Evolutionary conservation across 2,113 vertebrate species (phyloP).

Genomic region (Chauna torquata): DNA sequence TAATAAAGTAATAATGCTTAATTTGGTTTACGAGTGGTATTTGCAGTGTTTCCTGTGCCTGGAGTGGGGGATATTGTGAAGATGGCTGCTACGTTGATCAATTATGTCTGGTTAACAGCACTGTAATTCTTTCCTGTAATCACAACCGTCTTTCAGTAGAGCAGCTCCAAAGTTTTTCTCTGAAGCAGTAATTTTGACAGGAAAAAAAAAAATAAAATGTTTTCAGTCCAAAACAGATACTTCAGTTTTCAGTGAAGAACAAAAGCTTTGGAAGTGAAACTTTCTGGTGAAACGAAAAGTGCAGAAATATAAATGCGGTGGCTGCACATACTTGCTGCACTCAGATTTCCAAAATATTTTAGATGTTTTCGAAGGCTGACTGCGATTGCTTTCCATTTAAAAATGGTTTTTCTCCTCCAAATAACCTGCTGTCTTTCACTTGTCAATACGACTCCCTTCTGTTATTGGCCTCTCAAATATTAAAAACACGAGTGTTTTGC

Average conservation of each 20-base stretch:
- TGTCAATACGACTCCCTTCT: not conserved
- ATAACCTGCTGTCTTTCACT: not conserved
- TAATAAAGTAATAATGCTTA: conserved; percentile 65
- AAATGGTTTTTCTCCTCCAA: not conserved
- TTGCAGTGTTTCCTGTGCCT: conserved; percentile 51
- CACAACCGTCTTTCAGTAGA: conserved; percentile 18
- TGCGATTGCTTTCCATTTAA: not conserved
- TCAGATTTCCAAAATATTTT: not conserved
- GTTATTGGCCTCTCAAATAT: not conserved
- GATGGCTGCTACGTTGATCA: conserved; percentile 27
- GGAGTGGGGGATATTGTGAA: conserved; percentile 48
- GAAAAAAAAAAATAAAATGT: conserved; percentile 16
- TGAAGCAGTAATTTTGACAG: conserved; percentile 38
- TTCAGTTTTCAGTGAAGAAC: conserved; percentile 32
- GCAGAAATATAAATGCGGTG: not conserved
- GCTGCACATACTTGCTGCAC: not conserved
- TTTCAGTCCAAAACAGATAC: not conserved
- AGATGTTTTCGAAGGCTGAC: not conserved
- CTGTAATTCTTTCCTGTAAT: conserved; percentile 57
- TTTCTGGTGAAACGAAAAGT: not conserved
- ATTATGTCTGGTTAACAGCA: conserved; percentile 36
- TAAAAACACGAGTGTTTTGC: not conserved
- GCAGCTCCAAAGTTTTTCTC: conserved; percentile 36
- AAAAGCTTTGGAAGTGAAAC: conserved; percentile 20
- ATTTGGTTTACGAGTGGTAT: conserved; percentile 58